These are phyloP conservation scores for Bembecia ichneumoniformis DNA, from an alignment of 2,888 invertebrate species.

Conservation along the genomic window DNA sequence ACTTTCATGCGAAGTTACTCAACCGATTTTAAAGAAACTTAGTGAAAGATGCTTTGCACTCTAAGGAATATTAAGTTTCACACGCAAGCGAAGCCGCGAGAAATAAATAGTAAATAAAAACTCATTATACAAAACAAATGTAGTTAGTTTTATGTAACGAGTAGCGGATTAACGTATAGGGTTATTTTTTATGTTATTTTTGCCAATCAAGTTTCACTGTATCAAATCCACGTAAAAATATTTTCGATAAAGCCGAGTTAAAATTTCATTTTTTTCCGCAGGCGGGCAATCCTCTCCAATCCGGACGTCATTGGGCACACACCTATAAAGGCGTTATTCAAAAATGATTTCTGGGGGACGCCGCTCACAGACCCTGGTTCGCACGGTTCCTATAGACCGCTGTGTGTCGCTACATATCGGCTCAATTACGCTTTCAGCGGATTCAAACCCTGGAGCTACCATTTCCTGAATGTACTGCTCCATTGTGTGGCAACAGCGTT, in stretches of 20 bases:
- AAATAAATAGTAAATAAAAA: too few relatives aligned
- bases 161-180: not conserved
- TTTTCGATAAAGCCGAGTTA: conserved; percentile 9
- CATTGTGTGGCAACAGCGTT: conserved; percentile 89
- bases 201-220: not conserved
- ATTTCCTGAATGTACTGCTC: conserved; percentile 86
- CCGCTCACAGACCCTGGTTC: conserved; percentile 92
- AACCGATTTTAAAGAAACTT: too few relatives aligned
- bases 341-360: conserved; percentile 99
- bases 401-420: conserved; percentile 91
- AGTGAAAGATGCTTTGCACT: too few relatives aligned
- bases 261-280: conserved; percentile 64
- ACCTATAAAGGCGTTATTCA: conserved; percentile 85
- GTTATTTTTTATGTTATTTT: not conserved
- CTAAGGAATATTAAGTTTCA: too few relatives aligned
- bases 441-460: conserved; percentile 86
- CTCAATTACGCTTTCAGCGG: conserved; percentile 85
- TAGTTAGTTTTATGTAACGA: too few relatives aligned
- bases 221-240: not conserved
- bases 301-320: conserved; percentile 90
- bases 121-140: too few relatives aligned
- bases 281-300: conserved; percentile 95
- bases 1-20: too few relatives aligned
- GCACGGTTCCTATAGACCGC: conserved; percentile 96
- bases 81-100: too few relatives aligned